Percentiles rank a stretch among this genome's conserved stretches.
Conservation (phyloP, 2,797 vertebrate genomes). For the Synaphobranchus kaupii region DNA sequence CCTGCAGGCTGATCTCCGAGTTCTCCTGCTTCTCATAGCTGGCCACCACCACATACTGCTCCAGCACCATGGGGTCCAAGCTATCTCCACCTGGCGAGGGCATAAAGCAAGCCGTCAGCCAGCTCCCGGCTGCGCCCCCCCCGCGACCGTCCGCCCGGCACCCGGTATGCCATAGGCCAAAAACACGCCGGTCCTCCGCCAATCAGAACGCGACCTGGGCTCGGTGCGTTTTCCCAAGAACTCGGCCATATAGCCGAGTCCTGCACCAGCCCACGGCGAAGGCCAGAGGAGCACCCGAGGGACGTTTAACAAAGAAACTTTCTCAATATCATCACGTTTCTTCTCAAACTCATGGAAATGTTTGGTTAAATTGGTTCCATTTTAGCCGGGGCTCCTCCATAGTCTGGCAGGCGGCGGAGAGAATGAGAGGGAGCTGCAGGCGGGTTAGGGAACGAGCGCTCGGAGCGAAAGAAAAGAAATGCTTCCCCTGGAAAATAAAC, state of each 20-base stretch:
- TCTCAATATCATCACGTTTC: neutral
- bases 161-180: slow-evolving; percentile 76
- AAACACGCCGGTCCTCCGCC: slow-evolving; percentile 72
- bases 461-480: slow-evolving; percentile 65
- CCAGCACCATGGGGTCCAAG: slow-evolving; percentile 97
- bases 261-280: slow-evolving; percentile 78
- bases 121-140: slow-evolving; percentile 86
- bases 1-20: slow-evolving; percentile 94
- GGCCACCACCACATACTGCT: slow-evolving; percentile 97
- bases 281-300: slow-evolving; percentile 80
- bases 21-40: slow-evolving; percentile 98
- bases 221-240: slow-evolving; percentile 83
- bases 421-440: slow-evolving; percentile 59
- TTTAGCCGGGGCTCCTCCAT: slow-evolving; percentile 45
- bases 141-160: slow-evolving; percentile 69
- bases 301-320: slow-evolving; percentile 36
- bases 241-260: slow-evolving; percentile 90
- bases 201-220: slow-evolving; percentile 79
- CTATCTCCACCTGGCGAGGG: slow-evolving; percentile 93
- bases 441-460: slow-evolving; percentile 54
- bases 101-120: slow-evolving; percentile 98
- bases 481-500: slow-evolving; percentile 83
- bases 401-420: slow-evolving; percentile 26
- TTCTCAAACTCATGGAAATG: slow-evolving; percentile 37
- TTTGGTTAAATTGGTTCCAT: slow-evolving; percentile 33